Evolutionary conservation across 2,797 vertebrate genomes (phyloP).

Genomic region (Siniperca obscura): DNA sequence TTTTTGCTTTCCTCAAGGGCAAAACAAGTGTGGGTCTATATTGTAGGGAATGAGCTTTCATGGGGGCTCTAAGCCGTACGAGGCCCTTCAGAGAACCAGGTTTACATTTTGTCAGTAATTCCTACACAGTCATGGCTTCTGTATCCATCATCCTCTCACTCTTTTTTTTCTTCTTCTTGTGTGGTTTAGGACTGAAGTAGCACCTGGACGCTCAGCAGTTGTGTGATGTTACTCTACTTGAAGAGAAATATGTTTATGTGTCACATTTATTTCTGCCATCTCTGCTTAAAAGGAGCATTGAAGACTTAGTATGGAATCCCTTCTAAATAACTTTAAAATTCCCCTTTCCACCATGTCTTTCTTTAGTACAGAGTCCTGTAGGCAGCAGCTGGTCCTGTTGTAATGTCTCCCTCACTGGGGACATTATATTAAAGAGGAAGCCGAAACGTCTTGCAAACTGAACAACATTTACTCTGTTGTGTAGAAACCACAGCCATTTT

Average conservation of each 20-base stretch:
- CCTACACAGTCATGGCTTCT: neutral
- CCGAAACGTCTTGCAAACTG: too few species aligned
- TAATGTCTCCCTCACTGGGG: neutral
- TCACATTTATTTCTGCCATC: conserved; percentile 71
- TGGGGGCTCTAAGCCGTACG: neutral
- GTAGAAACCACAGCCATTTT: neutral
- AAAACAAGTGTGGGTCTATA: neutral
- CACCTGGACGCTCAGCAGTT: conserved; percentile 60
- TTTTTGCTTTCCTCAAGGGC: neutral
- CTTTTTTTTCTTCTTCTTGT: neutral
- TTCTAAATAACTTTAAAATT: neutral
- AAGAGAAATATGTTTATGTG: conserved; percentile 82
- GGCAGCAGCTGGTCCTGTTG: neutral
- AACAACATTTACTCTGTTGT: neutral
- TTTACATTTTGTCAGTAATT: neutral
- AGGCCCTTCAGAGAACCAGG: neutral
- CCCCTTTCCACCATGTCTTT: too few species aligned
- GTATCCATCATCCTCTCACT: neutral
- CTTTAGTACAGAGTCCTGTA: neutral
- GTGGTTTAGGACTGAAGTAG: conserved; percentile 73
- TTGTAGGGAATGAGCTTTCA: neutral
- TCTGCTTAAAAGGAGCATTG: neutral
- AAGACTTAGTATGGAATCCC: neutral
- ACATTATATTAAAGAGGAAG: neutral
- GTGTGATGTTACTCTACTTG: neutral